Evolutionary conservation across 2,113 vertebrate species (phyloP).

Genomic region (Cyprinodon variegatus): DNA sequence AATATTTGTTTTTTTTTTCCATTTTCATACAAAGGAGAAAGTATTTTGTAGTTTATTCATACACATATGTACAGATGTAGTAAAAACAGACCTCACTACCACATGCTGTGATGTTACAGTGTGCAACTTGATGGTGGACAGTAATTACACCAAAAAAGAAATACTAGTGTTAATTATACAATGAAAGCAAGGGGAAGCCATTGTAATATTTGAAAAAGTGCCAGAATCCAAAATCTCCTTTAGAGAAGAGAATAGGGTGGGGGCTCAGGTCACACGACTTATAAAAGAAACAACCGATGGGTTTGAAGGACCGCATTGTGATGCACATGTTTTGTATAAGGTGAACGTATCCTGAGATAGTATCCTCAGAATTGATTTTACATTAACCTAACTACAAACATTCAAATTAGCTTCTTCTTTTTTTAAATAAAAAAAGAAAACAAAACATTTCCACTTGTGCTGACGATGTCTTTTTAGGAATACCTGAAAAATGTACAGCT

Average conservation of each 20-base stretch:
- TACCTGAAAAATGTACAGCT: slow-evolving; percentile 1
- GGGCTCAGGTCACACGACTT: slow-evolving; percentile 44
- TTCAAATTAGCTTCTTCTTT: slow-evolving; percentile 29
- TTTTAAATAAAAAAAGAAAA: not conserved
- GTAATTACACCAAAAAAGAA: slow-evolving; percentile 71
- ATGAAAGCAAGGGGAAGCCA: slow-evolving; percentile 21
- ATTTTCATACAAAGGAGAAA: slow-evolving; percentile 63
- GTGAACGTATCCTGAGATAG: slow-evolving; percentile 49
- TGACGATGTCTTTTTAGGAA: slow-evolving; percentile 40
- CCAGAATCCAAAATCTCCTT: slow-evolving; percentile 21
- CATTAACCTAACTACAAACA: slow-evolving; percentile 10
- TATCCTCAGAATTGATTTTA: slow-evolving; percentile 45
- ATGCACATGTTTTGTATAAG: slow-evolving; percentile 27
- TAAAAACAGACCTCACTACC: slow-evolving; percentile 55
- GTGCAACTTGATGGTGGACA: slow-evolving; percentile 45
- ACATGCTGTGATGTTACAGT: slow-evolving; percentile 47
- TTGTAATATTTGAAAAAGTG: slow-evolving; percentile 21
- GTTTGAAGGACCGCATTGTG: slow-evolving; percentile 7
- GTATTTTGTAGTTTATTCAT: slow-evolving; percentile 59
- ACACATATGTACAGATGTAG: slow-evolving; percentile 65
- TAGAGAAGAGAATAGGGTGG: not conserved
- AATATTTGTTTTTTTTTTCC: slow-evolving; percentile 45
- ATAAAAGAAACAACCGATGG: slow-evolving; percentile 23
- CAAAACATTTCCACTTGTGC: slow-evolving; percentile 22
- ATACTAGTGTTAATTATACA: slow-evolving; percentile 33